A percentile compares a stretch with the other conserved stretches of the same genome.
Evolutionary conservation across 53 echinoderm and acorn worm genomes (phyloP).

Genomic region (Echinarachnius parma): DNA sequence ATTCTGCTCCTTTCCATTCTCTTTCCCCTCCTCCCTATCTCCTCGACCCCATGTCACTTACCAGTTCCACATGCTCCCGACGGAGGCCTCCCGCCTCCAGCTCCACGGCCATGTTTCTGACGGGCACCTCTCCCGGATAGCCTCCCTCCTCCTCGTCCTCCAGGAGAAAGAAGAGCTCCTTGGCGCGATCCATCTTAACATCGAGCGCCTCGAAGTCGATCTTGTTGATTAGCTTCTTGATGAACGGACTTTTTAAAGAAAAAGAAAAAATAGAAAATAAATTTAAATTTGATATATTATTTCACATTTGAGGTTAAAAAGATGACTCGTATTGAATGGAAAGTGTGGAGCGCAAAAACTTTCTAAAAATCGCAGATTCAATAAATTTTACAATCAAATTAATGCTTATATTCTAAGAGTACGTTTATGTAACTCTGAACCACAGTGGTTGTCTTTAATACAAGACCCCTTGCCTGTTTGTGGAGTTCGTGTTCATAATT

Average conservation of each 20-base stretch:
- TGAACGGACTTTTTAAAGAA: constrained; percentile 90
- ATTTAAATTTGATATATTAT: no score
- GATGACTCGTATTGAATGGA: no score
- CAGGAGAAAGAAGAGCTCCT: constrained; percentile 89
- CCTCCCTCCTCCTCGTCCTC: constrained; percentile 68
- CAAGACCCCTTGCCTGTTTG: no score
- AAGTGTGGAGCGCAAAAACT: no score
- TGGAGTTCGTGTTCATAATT: no score
- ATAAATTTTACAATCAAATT: no score
- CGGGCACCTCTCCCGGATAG: constrained; percentile 71
- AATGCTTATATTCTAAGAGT: no score
- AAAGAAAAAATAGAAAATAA: no score
- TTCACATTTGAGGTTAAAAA: no score
- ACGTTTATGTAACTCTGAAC: no score
- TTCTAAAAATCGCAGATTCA: no score
- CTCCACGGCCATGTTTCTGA: constrained; percentile 69
- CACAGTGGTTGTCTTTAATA: no score
- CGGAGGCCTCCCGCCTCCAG: constrained; percentile 84
- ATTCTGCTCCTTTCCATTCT: constrained; percentile 32
- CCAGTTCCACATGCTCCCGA: constrained; percentile 67
- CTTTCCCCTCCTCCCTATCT: constrained; percentile 32
- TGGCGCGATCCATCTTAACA: constrained; percentile 87
- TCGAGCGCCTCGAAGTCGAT: constrained; percentile 96
- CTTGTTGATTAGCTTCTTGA: constrained; percentile 89
- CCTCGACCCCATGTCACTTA: constrained; percentile 41